Evolutionary conservation across 2,113 vertebrate species (phyloP).

Genomic region (Megalops atlanticus): DNA sequence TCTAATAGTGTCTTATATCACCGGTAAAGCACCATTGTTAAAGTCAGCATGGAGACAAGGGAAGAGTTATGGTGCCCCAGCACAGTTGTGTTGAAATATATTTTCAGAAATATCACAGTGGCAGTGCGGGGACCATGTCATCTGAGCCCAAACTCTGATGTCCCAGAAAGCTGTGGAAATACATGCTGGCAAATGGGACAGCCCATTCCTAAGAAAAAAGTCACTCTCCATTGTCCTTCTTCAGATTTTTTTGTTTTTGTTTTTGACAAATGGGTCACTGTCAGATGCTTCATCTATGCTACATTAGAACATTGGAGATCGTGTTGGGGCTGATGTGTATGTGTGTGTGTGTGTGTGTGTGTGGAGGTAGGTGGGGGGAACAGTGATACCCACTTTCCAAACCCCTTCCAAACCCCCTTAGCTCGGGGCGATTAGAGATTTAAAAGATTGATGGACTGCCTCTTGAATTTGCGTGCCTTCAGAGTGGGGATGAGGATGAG

Average conservation of each 20-base stretch:
- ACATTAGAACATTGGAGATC: neutral
- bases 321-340: neutral
- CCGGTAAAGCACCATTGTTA: neutral
- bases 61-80: neutral
- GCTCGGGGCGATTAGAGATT: neutral
- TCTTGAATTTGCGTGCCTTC: neutral
- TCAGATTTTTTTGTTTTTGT: too few relatives aligned
- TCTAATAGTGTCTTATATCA: neutral
- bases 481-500: neutral
- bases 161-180: neutral
- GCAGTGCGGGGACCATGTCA: neutral
- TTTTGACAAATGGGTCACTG: neutral
- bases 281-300: neutral
- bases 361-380: too few relatives aligned
- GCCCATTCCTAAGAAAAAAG: too few relatives aligned
- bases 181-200: too few relatives aligned
- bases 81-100: neutral
- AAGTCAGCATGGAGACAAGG: neutral
- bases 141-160: neutral
- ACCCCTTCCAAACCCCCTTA: neutral
- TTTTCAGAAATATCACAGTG: neutral
- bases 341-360: too few relatives aligned
- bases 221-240: too few relatives aligned
- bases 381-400: too few relatives aligned
- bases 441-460: constrained; percentile 5